Evolutionary conservation across 2,113 vertebrate species (phyloP), one percentile per base, ranked within the genome.

Genomic region (Chrysochloris asiatica): DNA sequence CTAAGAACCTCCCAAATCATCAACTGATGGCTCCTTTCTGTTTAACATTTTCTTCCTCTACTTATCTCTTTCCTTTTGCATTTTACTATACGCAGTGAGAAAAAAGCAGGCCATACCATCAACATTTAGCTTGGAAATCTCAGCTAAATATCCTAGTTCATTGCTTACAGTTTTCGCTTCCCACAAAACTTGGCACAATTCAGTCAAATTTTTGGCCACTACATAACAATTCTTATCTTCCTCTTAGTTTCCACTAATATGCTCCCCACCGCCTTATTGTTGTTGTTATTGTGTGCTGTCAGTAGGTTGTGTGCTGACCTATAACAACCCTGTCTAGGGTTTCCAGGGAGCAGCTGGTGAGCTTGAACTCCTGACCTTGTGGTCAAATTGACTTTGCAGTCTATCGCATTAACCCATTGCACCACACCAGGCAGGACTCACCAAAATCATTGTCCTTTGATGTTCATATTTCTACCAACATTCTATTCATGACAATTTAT

Each of bases 51-150:
- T 41, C 30, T 67, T 33, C 26, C 12, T 90, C 28, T 33, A 14
- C 43, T 65, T 75, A 30, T 71, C 16, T n/a, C 41, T 59, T 84
- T 76, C 48, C 38, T 89, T 52, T 67, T 79, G 38, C 47, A 10
- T 83, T 94, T 92, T 75, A 85, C 78, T 86, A 5, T 89, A 48
- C 75, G 82, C 30, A 87, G 61, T 9, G 67, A 86, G 19, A 67
- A 38, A 45, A 80, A 76, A 63, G 12, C 28, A 80, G n/a, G 50
- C 24, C 73, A 48, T 4, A 38, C 56, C 56, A 84, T 78, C 47
- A 88, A 67, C 38, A 76, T 16, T 63, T n/a, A n/a, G 52, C 19
- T 87, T 93, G 11, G 78, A 89, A 83, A 81, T 52, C 54, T 89
- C 61, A 65, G 11, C 24, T 72, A 89, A 86, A 59, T 72, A 65